Base-by-base conservation (phyloP, 1,140 invertebrate species). In the Drosophila erecta region DNA sequence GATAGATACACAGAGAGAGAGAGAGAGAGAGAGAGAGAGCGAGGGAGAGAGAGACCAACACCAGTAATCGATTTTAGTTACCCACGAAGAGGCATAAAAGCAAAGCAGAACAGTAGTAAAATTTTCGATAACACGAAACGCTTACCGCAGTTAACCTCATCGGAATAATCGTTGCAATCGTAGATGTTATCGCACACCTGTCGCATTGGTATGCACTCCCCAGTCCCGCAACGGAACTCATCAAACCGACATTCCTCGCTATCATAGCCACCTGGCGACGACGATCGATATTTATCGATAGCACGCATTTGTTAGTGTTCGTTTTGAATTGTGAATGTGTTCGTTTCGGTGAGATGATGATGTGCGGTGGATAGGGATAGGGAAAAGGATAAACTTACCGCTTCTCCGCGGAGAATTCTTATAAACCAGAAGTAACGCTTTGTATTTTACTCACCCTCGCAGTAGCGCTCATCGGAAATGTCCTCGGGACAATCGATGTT, bases 121-220 rank as follows among this genome's bases (percentile, higher is more conserved):
- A 37, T 33, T 8, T 17, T 44, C 33, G 40, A 41, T 44, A 76
- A 85, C 17, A 41, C 17, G 10, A 38, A 40, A 17, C 56, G 27
- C 95, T 95, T 96, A 96, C 95, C 94, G 93, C 95, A 96, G 92
- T 95, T 94, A 89, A 92, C 93, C 93, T 96, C 95, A 90, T 96
- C 96, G 76, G 94, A 94, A 92, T 94, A 94, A 93, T 96, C 95
- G 66, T 91, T 91, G 93, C 96, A 96, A 93, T 96, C 95, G 81
- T 94, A 94, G 66, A 93, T 92, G 56, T 94, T 94, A 93, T 96
- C 95, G 93, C 96, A 96, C 91, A 94, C 93, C 86, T 94, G 92
- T 79, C 93, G 92, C 76, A 93, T 91, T 53, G 93, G 93, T 91
- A 96, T 95, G 90, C 95, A 95, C 77, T 94, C 93, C 79, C 95